Evolutionary conservation across 2,113 vertebrate species (phyloP), one percentile per base, ranked within the genome.

Genomic region (Grantiella picta): DNA sequence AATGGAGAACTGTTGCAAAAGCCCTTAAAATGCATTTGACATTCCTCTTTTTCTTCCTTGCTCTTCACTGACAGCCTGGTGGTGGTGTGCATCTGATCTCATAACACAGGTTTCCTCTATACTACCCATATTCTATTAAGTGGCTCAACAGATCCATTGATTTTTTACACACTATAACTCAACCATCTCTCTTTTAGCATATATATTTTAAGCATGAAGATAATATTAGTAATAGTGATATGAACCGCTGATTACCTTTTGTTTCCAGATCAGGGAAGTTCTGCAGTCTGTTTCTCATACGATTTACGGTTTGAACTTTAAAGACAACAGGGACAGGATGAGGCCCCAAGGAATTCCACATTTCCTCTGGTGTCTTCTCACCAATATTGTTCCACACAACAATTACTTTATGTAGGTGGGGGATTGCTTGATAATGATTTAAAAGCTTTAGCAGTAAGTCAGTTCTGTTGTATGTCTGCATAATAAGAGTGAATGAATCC

Each of bases 311-410:
- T 96, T 99, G 99, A 83, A 97, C 97, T 97, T 99, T 99, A 96
- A 99, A 99, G 92, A 99, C 50, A 59, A 99, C 98, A 36, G 98
- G 98, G 66, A 99, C 95, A 7, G 99, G 99, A 94, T 99, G 99
- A 71, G 99, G 99, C 15, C 98, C 98, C 56, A 99, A 59, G 20
- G 98, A 98, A 72, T 98, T 98, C 99, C 99, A 99, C n/a, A 98
- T 88, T 68, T 98, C 98, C 29, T 97, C 96, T 7, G 99, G 99
- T 4, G 97, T 97, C 93, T 98, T 98, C 95, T 98, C 98, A 49
- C 98, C 98, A 24, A 99, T 29, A 49, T 99, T 99, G 96, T 99
- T 99, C 99, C 99, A 99, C 6, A 99, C 98, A 33, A 99, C 98
- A 35, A 99, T 97, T 61, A 99, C 97, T 92, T 97, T 96, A 95